Percentiles rank a stretch among this genome's conserved stretches.
phyloP scores from a whole-genome alignment of 2,797 vertebrate species.

The Acanthiza pusilla region DNA sequence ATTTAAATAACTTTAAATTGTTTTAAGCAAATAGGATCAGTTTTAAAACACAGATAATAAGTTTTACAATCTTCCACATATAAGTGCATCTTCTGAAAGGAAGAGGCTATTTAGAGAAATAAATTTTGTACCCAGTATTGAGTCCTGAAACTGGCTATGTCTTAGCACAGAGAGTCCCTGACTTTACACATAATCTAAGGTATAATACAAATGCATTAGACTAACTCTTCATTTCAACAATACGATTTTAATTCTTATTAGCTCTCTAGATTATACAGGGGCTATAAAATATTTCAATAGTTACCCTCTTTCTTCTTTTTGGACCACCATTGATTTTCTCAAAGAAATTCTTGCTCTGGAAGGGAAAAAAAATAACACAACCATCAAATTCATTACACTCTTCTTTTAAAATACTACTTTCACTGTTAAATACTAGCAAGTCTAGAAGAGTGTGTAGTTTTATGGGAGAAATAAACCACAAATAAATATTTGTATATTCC shows the following conservation, averaged over 20 bases:
- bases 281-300: neutral
- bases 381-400: constrained; percentile 34
- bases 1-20: neutral
- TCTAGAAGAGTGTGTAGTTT: constrained; percentile 19
- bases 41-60: neutral
- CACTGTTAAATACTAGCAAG: constrained; percentile 47
- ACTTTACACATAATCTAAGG: neutral
- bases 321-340: constrained; percentile 90
- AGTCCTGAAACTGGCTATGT: neutral
- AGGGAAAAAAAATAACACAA: constrained; percentile 19
- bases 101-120: neutral
- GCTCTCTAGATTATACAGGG: neutral
- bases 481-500: constrained; percentile 24
- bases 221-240: neutral
- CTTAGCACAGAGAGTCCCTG: neutral
- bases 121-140: neutral
- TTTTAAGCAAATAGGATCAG: neutral
- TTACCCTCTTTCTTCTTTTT: constrained; percentile 93
- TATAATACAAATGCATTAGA: neutral
- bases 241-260: neutral
- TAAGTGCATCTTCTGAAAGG: neutral
- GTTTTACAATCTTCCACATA: neutral
- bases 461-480: constrained; percentile 49
- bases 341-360: constrained; percentile 93
- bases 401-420: constrained; percentile 43